Evolutionary conservation across 2,113 vertebrate species (phyloP), one percentile per base, ranked within the genome.

Genomic region (Sakesphorus luctuosus): DNA sequence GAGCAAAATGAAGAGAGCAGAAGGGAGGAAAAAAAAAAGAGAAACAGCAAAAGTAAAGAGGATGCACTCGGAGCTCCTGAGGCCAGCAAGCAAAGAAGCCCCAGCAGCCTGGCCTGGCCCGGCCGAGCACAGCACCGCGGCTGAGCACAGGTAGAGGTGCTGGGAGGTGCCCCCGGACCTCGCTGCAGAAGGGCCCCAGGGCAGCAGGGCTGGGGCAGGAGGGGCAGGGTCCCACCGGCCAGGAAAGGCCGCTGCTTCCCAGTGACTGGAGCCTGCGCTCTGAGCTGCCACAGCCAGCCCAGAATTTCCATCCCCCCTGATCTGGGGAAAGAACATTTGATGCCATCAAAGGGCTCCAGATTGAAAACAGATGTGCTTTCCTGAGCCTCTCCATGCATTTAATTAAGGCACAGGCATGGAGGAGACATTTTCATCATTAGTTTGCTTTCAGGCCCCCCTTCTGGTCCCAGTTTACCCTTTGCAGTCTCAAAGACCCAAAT

Each of bases 271-370:
- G 97, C 98, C 97, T 95, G 97, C 97, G 98, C 98, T 99, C 97
- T 65, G 79, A 98, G 97, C 97, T 98, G 98, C 98, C 98, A 98
- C 96, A 98, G 98, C 98, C 98, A 98, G 98, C 98, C 98, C 98
- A 97, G 97, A 98, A 98, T 98, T 98, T 98, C 98, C 98, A 99
- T 98, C 98, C 98, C 97, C 98, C 98, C 97, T 86, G 98, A 99
- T 99, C 98, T 98, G 98, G 98, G 98, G 98, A 99, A 99, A 99
- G 98, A 98, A 98, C 99, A 99, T 99, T 99, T 99, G 99, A 99
- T 99, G 99, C 99, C 99, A 99, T 99, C 99, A 99, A 99, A 99
- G 99, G 97, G 96, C 98, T 97, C 96, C 95, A 97, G 98, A 99
- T 99, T 99, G 98, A 99, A 99, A 99, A 98, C 99, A 99, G 99